A percentile compares a stretch with the other conserved stretches of the same genome.
phyloP scores from a whole-genome alignment of 2,888 invertebrate species.

The Autographa gamma region DNA sequence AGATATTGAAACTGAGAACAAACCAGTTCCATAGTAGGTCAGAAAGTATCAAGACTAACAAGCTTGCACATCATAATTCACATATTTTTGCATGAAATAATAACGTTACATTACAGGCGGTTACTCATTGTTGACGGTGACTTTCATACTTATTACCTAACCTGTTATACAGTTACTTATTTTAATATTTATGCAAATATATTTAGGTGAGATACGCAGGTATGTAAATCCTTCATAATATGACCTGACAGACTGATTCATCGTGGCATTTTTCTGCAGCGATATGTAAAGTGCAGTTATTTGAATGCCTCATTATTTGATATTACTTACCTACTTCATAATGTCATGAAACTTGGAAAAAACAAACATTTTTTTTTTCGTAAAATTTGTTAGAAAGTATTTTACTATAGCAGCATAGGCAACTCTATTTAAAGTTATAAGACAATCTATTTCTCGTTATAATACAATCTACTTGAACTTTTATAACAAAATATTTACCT shows the following conservation, averaged over 20 bases:
- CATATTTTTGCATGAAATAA: constrained; percentile 24
- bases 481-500: too few species aligned
- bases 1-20: constrained; percentile 14
- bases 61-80: constrained; percentile 17
- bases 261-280: constrained; percentile 6
- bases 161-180: constrained; percentile 19
- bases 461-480: too few species aligned
- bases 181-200: constrained; percentile 22
- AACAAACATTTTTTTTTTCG: too few species aligned
- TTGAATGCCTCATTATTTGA: too few species aligned
- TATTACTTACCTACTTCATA: too few species aligned
- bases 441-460: too few species aligned
- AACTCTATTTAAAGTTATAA: too few species aligned
- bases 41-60: constrained; percentile 26
- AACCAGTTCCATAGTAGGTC: constrained; percentile 44
- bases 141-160: constrained; percentile 38
- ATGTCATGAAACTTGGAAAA: too few species aligned
- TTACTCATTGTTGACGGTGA: constrained; percentile 37
- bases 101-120: constrained; percentile 27
- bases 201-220: constrained; percentile 19
- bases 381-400: too few species aligned
- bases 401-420: too few species aligned
- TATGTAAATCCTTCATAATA: constrained; percentile 15
- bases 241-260: constrained; percentile 10
- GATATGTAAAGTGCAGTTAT: constrained; percentile 1